Percentiles rank a stretch among this genome's conserved stretches.
Evolutionary conservation across 2,888 invertebrate species (phyloP).

Genomic region (Melinopterus prodromus): DNA sequence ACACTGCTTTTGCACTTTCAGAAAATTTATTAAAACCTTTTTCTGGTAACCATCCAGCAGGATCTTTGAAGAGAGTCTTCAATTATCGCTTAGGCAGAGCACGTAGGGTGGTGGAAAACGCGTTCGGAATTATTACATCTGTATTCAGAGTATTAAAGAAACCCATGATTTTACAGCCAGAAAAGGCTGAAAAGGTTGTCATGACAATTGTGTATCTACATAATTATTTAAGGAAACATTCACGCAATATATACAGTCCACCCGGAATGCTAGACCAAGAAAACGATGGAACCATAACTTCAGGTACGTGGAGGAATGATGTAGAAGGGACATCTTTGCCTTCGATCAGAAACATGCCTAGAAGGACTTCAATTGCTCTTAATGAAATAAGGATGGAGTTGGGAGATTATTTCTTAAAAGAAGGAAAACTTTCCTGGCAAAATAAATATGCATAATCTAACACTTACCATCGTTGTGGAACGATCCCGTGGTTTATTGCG

Average conservation of each 20-base stretch:
- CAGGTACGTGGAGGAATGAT: constrained; percentile 27
- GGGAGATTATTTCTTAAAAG: constrained; percentile 30
- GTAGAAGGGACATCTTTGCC: constrained; percentile 5
- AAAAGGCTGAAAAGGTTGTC: constrained; percentile 41
- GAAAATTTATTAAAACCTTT: constrained; percentile 39
- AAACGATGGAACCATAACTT: constrained; percentile 12
- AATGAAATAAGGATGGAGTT: constrained; percentile 32
- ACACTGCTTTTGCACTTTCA: constrained; percentile 45
- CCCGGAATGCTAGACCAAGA: constrained; percentile 41
- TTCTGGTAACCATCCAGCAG: constrained; percentile 33
- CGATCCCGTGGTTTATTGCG: neutral
- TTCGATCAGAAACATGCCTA: neutral
- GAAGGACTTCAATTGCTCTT: constrained; percentile 8
- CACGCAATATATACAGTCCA: constrained; percentile 39
- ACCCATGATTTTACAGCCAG: constrained; percentile 43
- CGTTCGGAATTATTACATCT: constrained; percentile 38
- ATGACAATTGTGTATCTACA: constrained; percentile 41
- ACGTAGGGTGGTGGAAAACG: constrained; percentile 45
- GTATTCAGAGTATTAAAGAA: constrained; percentile 43
- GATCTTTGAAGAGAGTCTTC: constrained; percentile 36
- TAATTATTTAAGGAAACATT: constrained; percentile 42
- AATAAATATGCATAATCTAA: too few species aligned
- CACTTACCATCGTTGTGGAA: neutral
- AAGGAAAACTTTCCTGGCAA: constrained; percentile 6
- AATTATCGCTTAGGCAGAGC: constrained; percentile 42